These are phyloP conservation scores for Rugalucina vietnamica DNA, from an alignment of 2,888 invertebrate genomes.

Conservation along the genomic window DNA sequence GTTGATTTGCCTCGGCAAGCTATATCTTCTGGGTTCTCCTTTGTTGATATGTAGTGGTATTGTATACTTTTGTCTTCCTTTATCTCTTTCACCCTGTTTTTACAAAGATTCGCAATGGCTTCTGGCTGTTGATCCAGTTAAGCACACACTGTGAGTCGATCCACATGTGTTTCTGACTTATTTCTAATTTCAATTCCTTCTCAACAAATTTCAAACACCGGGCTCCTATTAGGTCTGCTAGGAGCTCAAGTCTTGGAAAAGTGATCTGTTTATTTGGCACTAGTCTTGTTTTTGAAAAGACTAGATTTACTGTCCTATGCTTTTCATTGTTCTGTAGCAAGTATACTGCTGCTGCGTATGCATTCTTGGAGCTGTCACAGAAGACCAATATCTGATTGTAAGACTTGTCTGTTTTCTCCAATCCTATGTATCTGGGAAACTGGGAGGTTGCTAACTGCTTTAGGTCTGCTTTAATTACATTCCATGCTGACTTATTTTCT, in stretches of 20 bases:
- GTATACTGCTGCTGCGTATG: no score
- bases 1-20: slow-evolving; percentile 7
- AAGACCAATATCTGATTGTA: no score
- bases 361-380: no score
- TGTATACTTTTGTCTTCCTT: neutral
- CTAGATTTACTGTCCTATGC: neutral
- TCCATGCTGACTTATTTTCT: neutral
- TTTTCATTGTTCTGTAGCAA: no score
- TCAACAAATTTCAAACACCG: slow-evolving; percentile 15
- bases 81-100: slow-evolving; percentile 4
- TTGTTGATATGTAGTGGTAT: neutral
- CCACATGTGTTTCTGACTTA: neutral
- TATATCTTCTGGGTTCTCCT: slow-evolving; percentile 14
- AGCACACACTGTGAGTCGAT: slow-evolving; percentile 11
- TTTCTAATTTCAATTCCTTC: neutral
- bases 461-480: neutral
- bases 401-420: no score
- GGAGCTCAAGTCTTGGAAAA: slow-evolving; percentile 24
- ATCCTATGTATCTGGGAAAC: neutral
- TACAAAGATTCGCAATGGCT: neutral
- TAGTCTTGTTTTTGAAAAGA: slow-evolving; percentile 30
- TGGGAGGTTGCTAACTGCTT: neutral
- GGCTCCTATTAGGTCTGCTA: neutral
- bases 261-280: slow-evolving; percentile 7
- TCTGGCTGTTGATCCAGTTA: neutral